phyloP scores from a whole-genome alignment of 2,888 invertebrate species.

The Pristionchus arcanus region DNA sequence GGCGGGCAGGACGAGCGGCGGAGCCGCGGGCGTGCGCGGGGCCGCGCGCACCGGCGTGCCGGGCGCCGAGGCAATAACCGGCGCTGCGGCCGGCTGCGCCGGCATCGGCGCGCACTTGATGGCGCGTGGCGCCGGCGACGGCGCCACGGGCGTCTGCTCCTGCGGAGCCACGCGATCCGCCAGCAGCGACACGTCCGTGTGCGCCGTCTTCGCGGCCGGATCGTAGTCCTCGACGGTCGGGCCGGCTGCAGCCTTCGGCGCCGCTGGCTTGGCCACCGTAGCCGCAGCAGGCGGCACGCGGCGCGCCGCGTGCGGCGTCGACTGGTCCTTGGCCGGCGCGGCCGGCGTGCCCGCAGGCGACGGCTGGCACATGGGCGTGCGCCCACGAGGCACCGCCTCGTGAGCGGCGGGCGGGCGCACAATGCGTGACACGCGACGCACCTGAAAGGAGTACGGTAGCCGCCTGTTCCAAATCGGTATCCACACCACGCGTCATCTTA shows the following conservation, averaged over 20 bases:
- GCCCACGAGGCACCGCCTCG: not conserved
- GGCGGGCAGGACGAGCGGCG: not conserved
- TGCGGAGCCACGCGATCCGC: not conserved
- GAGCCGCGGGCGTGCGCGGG: not conserved
- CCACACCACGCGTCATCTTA: no score
- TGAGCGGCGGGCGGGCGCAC: not conserved
- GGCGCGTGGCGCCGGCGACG: slow-evolving; percentile 2
- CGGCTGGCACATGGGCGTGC: not conserved
- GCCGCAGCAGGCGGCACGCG: not conserved
- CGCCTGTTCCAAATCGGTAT: no score
- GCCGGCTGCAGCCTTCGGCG: not conserved
- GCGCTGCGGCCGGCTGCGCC: not conserved
- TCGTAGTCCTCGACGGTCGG: not conserved
- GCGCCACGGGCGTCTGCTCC: slow-evolving; percentile 9
- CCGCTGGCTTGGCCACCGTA: not conserved
- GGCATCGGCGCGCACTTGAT: not conserved
- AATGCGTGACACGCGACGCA: not conserved
- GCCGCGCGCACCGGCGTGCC: not conserved
- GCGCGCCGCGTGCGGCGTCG: not conserved
- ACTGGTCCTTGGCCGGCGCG: not conserved
- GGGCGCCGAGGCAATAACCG: not conserved
- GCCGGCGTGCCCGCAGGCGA: not conserved
- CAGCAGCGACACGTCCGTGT: not conserved
- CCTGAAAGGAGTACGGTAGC: not conserved
- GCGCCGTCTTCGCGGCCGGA: not conserved